A percentile compares a stretch with the other conserved stretches of the same genome.
These are phyloP conservation scores for Jaculus jaculus DNA, from an alignment of 2,113 vertebrate species.

Conservation along the genomic window DNA sequence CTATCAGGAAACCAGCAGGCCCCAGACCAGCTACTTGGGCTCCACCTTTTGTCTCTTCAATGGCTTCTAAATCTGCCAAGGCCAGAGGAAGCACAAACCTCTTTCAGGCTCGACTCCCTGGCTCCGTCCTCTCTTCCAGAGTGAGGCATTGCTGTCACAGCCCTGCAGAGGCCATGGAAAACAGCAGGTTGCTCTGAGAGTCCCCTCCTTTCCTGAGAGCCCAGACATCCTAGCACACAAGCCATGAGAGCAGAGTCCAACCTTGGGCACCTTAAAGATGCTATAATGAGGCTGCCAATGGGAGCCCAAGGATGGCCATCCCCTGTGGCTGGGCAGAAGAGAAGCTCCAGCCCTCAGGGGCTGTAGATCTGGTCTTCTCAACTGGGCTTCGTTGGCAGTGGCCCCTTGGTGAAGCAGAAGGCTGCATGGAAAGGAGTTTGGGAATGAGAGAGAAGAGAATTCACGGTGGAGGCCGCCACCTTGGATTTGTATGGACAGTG, in stretches of 20 bases:
- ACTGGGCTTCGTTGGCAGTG: background rate
- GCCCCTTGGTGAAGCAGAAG: background rate
- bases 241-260: constrained; percentile 27
- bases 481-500: background rate
- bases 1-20: constrained; percentile 60
- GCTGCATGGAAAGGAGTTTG: background rate
- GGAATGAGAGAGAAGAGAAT: background rate
- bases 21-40: constrained; percentile 39
- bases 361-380: background rate
- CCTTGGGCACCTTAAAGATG: background rate
- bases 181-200: background rate
- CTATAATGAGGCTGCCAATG: background rate
- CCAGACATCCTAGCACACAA: background rate
- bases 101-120: constrained; percentile 63
- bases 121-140: background rate
- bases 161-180: constrained; percentile 41
- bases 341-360: background rate
- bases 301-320: background rate
- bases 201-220: background rate
- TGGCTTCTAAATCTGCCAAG: constrained; percentile 75
- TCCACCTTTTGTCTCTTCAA: constrained; percentile 58
- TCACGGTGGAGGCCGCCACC: background rate
- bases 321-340: background rate
- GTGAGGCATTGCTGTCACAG: background rate
- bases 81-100: constrained; percentile 78